Evolutionary conservation across 1,140 invertebrate genomes (phyloP), one percentile per base, ranked within the genome.

Genomic region (Zaprionus lachaisei): DNA sequence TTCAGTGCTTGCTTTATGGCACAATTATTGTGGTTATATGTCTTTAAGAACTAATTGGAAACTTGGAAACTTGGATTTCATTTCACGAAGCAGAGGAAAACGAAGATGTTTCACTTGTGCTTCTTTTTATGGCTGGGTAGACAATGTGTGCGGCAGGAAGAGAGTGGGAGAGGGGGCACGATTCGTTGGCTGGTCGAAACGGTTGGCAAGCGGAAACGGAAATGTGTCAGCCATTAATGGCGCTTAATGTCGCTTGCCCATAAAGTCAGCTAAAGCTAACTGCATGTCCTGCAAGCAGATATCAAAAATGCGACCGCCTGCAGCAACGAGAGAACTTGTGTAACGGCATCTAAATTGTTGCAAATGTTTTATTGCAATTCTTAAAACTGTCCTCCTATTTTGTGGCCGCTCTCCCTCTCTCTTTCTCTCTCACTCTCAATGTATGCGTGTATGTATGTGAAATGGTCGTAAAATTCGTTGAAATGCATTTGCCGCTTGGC

Each of bases 301-400:
- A 64, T 73, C 64, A 73, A 58, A 68, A 58, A 44, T 62, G 56
- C 51, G 56, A 65, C 15, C 24, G 47, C 15, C 51, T 57, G 38
- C 54, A 55, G 69, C 69, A 55, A 37, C 15, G 7, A 17, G 41
- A 17, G n/a, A 47, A 47, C 41, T 47, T 47, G n/a, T 34, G 55
- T 38, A 58, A 63, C 73, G 83, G 72, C 83, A 80, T 82, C 83
- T 86, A 86, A 86, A 86, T 86, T 86, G 83, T 86, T 86, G 83
- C 83, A 86, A 83, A 85, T 86, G 81, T 86, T 86, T 86, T 80
- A 86, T 86, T 83, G 83, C 83, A 80, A 74, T 86, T 72, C 83
- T 86, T 82, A 62, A 86, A 72, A 81, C 55, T 57, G 72, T 78
- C 72, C 72, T 70, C 17, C 66, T 61, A 44, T 75, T 70, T 71